phyloP scores from a whole-genome alignment of 2,888 invertebrate species.

The Papilio protenor region DNA sequence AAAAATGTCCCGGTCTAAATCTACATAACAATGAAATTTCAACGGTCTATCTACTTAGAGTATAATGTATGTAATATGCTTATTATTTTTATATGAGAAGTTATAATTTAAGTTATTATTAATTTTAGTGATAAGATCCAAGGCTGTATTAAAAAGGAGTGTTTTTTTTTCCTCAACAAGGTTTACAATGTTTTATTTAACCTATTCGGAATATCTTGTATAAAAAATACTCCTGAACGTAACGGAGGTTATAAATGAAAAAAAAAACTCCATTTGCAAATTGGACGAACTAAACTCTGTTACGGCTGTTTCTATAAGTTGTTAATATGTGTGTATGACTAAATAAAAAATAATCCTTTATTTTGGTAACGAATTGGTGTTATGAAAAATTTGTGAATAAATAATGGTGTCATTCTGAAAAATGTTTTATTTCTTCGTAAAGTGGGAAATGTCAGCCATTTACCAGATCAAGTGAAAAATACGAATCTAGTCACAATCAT shows the following conservation, averaged over 20 bases:
- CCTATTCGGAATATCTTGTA: slow-evolving; percentile 63
- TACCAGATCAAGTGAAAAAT: too few species aligned
- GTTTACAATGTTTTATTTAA: slow-evolving; percentile 60
- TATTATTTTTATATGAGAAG: slow-evolving; percentile 80
- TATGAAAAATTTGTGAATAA: slow-evolving; percentile 82
- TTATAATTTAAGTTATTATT: slow-evolving; percentile 80
- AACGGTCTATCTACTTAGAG: slow-evolving; percentile 82
- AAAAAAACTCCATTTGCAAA: slow-evolving; percentile 46
- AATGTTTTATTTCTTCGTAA: slow-evolving; percentile 42
- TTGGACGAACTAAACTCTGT: slow-evolving; percentile 56
- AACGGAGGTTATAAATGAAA: slow-evolving; percentile 54
- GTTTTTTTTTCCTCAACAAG: slow-evolving; percentile 72
- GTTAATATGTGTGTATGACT: slow-evolving; percentile 80
- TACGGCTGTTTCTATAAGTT: slow-evolving; percentile 70
- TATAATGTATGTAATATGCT: slow-evolving; percentile 69
- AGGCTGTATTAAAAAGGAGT: slow-evolving; percentile 82
- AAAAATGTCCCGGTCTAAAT: slow-evolving; percentile 40
- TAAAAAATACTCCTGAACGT: slow-evolving; percentile 70
- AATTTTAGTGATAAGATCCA: slow-evolving; percentile 80
- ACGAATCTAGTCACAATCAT: too few species aligned
- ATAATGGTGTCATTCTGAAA: slow-evolving; percentile 80
- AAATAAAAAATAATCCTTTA: slow-evolving; percentile 80
- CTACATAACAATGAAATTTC: slow-evolving; percentile 62
- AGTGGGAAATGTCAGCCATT: neutral
- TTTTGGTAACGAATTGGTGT: slow-evolving; percentile 84